Conservation (phyloP, 2,888 invertebrate genomes). For the Nephrotoma flavescens region DNA sequence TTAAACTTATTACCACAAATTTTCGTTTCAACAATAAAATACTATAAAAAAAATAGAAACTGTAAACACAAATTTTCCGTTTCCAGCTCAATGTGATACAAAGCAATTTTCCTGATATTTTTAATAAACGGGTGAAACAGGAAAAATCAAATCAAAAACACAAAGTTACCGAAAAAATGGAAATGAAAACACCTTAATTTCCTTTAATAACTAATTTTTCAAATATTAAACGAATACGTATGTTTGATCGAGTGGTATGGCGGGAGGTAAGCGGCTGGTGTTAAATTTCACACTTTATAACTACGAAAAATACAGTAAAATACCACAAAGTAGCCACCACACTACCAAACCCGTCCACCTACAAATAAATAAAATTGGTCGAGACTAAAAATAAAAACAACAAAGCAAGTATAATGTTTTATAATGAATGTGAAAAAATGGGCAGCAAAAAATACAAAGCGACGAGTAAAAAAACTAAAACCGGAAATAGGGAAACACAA, state of each 20-base stretch:
- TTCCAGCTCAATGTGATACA: too few species aligned
- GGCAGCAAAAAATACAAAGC: background rate
- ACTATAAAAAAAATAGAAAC: background rate
- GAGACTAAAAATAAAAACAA: background rate
- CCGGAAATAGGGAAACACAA: background rate
- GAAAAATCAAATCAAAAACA: background rate
- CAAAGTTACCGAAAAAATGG: background rate
- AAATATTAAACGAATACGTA: background rate
- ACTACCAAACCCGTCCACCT: background rate
- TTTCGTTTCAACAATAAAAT: background rate
- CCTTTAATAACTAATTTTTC: background rate
- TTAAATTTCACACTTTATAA: background rate
- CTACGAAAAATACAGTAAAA: background rate
- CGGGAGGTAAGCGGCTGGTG: background rate
- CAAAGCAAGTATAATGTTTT: background rate
- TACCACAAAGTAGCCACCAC: background rate
- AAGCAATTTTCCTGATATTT: background rate
- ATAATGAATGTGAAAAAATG: background rate
- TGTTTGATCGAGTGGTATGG: background rate
- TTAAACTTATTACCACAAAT: background rate
- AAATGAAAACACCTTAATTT: background rate
- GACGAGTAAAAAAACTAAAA: background rate
- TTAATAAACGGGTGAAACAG: background rate
- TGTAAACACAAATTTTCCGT: background rate
- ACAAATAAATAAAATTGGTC: background rate